Conservation (phyloP, 1,140 invertebrate genomes). For the Maconellicoccus hirsutus region DNA sequence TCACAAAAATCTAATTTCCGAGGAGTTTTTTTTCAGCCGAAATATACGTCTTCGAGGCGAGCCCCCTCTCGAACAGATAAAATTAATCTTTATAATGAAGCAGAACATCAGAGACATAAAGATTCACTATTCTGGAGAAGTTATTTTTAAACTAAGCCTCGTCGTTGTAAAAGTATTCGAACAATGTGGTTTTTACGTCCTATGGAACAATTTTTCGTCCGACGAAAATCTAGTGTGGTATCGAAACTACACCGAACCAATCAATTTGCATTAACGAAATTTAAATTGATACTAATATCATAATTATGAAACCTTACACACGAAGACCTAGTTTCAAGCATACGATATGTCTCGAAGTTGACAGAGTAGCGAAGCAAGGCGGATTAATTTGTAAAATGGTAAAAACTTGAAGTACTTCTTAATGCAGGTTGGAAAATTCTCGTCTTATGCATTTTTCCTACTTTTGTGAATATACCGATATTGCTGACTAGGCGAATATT, state of each 20-base stretch:
- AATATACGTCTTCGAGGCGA: too few relatives aligned
- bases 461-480: too few relatives aligned
- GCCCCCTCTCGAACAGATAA: too few relatives aligned
- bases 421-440: too few relatives aligned
- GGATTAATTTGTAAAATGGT: too few relatives aligned
- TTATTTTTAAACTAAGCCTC: not conserved
- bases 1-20: too few relatives aligned
- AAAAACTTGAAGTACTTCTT: too few relatives aligned
- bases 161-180: not conserved
- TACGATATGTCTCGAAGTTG: not conserved
- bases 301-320: slow-evolving; percentile 4
- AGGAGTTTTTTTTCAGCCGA: too few relatives aligned
- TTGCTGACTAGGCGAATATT: too few relatives aligned
- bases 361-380: too few relatives aligned
- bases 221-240: not conserved
- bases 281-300: not conserved
- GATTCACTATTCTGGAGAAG: not conserved
- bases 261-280: not conserved
- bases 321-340: slow-evolving; percentile 1
- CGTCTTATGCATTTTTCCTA: too few relatives aligned
- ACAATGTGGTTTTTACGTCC: not conserved
- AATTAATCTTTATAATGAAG: too few relatives aligned
- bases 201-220: not conserved
- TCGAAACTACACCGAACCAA: not conserved
- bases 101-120: not conserved